These are phyloP conservation scores for Macrobrachium nipponense DNA, from an alignment of 1,140 invertebrate species.

Conservation along the genomic window DNA sequence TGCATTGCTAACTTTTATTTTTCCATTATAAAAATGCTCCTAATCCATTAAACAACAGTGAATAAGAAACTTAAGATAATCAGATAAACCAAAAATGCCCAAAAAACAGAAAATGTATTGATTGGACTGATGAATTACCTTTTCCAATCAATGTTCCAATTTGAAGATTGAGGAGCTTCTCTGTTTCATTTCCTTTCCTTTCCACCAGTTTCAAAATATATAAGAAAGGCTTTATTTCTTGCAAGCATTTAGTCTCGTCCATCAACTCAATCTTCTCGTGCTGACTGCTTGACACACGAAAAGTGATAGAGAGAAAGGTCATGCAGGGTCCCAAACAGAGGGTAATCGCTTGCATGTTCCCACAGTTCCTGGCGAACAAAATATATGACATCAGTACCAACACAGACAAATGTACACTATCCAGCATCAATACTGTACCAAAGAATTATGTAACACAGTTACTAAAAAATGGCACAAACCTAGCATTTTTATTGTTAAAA, in stretches of 20 bases:
- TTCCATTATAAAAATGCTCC: no score
- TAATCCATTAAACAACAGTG: no score
- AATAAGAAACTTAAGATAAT: no score
- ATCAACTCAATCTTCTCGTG: conserved; percentile 84
- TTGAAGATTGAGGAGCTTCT: conserved; percentile 84
- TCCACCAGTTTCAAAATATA: conserved; percentile 85
- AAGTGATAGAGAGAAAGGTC: conserved; percentile 86
- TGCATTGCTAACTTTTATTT: no score
- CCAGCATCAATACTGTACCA: background rate
- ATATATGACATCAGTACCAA: conserved; percentile 17
- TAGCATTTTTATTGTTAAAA: no score
- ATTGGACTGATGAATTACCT: conserved; percentile 69
- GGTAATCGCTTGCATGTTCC: conserved; percentile 82
- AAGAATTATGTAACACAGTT: background rate
- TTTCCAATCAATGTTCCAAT: conserved; percentile 89
- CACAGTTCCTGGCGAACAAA: conserved; percentile 79
- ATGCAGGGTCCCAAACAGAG: conserved; percentile 82
- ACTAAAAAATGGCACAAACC: background rate
- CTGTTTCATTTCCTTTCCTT: conserved; percentile 81
- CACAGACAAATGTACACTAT: background rate
- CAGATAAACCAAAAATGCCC: background rate
- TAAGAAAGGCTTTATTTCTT: conserved; percentile 89
- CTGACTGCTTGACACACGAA: conserved; percentile 83
- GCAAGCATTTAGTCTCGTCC: conserved; percentile 86
- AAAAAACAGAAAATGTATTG: background rate